Evolutionary conservation across 2,113 vertebrate species (phyloP).

Genomic region (Pantherophis guttatus): DNA sequence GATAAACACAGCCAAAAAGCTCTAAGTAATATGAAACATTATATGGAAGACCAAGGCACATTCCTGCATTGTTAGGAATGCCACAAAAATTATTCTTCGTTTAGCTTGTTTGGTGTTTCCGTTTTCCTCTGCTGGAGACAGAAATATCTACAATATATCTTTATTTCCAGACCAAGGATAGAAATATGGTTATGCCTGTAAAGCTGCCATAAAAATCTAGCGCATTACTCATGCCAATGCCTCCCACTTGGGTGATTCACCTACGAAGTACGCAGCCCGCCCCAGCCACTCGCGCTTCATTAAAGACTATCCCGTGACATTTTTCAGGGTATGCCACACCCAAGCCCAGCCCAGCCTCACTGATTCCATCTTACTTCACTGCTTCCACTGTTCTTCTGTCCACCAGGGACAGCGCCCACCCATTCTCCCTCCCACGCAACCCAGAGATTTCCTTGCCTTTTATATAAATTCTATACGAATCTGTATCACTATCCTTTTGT

Average conservation of each 20-base stretch:
- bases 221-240: conserved; percentile 1
- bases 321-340: conserved; percentile 3
- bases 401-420: neutral
- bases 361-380: conserved; percentile 18
- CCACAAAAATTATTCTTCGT: neutral
- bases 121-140: neutral
- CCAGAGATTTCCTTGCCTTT: neutral
- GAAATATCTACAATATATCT: neutral
- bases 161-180: neutral
- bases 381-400: neutral
- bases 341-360: conserved; percentile 3
- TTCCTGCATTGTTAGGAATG: neutral
- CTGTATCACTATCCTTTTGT: neutral
- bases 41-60: neutral
- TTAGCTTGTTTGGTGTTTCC: neutral
- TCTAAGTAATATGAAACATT: neutral
- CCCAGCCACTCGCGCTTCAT: conserved; percentile 24
- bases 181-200: neutral
- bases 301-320: conserved; percentile 18
- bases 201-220: neutral
- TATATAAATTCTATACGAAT: neutral
- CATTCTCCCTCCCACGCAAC: conserved; percentile 3
- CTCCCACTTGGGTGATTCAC: conserved; percentile 34
- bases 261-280: conserved; percentile 17
- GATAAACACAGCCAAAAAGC: neutral